These are phyloP conservation scores for Trichonephila clavata DNA, from an alignment of 1,140 invertebrate genomes.

Conservation along the genomic window DNA sequence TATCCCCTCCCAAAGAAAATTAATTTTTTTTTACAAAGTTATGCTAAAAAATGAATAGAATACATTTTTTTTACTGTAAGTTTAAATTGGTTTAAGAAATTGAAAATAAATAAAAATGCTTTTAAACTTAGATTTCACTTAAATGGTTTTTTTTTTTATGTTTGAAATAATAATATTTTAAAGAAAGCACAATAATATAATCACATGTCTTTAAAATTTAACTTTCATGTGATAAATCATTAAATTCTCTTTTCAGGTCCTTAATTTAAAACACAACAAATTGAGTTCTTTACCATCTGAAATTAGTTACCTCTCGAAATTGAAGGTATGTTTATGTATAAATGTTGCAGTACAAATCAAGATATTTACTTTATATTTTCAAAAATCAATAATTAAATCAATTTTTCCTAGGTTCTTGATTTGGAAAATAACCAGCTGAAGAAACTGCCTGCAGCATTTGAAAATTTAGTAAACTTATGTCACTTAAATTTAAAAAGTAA, in stretches of 20 bases:
- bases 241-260: conserved; percentile 11
- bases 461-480: not conserved
- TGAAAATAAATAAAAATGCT: too few relatives aligned
- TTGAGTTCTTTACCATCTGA: conserved; percentile 31
- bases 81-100: too few relatives aligned
- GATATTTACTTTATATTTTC: not conserved
- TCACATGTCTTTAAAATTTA: not conserved
- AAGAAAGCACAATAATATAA: not conserved
- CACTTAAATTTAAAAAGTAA: conserved; percentile 57
- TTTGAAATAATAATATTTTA: not conserved
- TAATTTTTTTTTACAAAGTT: too few relatives aligned
- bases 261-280: conserved; percentile 37
- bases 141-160: too few relatives aligned
- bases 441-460: conserved; percentile 29
- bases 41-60: too few relatives aligned
- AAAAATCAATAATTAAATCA: not conserved
- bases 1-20: too few relatives aligned
- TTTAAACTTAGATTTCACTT: too few relatives aligned
- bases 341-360: not conserved
- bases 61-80: too few relatives aligned
- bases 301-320: not conserved
- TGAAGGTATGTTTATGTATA: not conserved
- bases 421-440: conserved; percentile 51
- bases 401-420: conserved; percentile 32
- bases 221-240: not conserved